Percentiles rank a stretch among this genome's conserved stretches.
Conservation (phyloP, 30 jellyfish, hydroid and myxozoan species). For the Clytia hemisphaerica region DNA sequence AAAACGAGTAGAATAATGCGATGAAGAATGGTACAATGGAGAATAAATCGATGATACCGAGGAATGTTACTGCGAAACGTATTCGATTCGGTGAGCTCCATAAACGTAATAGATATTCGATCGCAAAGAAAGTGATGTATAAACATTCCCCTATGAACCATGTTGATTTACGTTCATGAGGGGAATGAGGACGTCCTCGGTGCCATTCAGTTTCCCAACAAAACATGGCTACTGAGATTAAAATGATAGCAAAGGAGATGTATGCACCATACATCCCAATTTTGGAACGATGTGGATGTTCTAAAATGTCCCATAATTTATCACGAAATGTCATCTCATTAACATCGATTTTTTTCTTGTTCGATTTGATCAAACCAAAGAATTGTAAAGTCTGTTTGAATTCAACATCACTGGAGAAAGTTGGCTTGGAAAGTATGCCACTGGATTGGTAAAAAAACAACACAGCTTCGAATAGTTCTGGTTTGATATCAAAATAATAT, state of each 20-base stretch:
- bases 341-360: not conserved
- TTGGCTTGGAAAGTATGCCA: conserved; percentile 63
- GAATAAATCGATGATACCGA: conserved; percentile 47
- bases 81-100: conserved; percentile 43
- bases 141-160: conserved; percentile 43
- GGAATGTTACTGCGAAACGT: conserved; percentile 22
- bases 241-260: conserved; percentile 31
- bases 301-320: conserved; percentile 37
- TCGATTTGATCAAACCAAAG: conserved; percentile 25
- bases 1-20: conserved; percentile 3
- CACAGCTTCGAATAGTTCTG: conserved; percentile 52
- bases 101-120: conserved; percentile 44
- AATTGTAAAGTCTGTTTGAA: conserved; percentile 41
- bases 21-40: conserved; percentile 48
- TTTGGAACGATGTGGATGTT: conserved; percentile 28
- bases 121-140: conserved; percentile 53
- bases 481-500: conserved; percentile 41
- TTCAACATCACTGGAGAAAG: conserved; percentile 11
- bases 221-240: conserved; percentile 35
- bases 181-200: not conserved
- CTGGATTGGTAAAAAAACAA: conserved; percentile 65
- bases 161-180: not conserved
- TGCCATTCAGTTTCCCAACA: conserved; percentile 47
- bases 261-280: conserved; percentile 17
- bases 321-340: conserved; percentile 11